phyloP scores from a whole-genome alignment of 2,888 invertebrate species.

The Apodemia duryi region DNA sequence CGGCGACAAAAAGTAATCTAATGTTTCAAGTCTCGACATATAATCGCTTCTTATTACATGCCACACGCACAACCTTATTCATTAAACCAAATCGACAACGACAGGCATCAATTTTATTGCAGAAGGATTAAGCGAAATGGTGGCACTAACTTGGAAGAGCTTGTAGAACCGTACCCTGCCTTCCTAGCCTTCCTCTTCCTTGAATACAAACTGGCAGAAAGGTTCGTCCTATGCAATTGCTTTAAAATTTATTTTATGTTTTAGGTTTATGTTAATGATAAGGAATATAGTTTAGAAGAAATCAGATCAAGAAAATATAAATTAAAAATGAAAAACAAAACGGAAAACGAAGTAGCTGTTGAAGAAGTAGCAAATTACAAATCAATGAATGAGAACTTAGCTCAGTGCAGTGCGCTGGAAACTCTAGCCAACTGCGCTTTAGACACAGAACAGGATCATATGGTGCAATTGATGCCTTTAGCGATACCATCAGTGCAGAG shows the following conservation, averaged over 20 bases:
- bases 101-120: too few species aligned
- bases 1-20: too few species aligned
- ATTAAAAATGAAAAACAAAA: slow-evolving; percentile 52
- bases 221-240: too few species aligned
- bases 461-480: slow-evolving; percentile 67
- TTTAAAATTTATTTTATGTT: slow-evolving; percentile 22
- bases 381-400: slow-evolving; percentile 56
- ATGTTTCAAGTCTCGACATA: too few species aligned
- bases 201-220: too few species aligned
- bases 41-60: too few species aligned
- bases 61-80: too few species aligned
- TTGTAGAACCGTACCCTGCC: too few species aligned
- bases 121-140: too few species aligned
- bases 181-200: too few species aligned
- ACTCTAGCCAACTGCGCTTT: slow-evolving; percentile 72
- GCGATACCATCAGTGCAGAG: slow-evolving; percentile 67
- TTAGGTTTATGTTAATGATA: slow-evolving; percentile 73
- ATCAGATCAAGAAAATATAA: slow-evolving; percentile 81
- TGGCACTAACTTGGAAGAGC: too few species aligned
- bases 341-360: slow-evolving; percentile 47
- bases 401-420: slow-evolving; percentile 71
- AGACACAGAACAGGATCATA: slow-evolving; percentile 67
- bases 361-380: slow-evolving; percentile 38
- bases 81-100: too few species aligned
- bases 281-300: slow-evolving; percentile 89